Base-by-base conservation (phyloP, 2,113 vertebrate genomes). In the Ptyas mucosa region DNA sequence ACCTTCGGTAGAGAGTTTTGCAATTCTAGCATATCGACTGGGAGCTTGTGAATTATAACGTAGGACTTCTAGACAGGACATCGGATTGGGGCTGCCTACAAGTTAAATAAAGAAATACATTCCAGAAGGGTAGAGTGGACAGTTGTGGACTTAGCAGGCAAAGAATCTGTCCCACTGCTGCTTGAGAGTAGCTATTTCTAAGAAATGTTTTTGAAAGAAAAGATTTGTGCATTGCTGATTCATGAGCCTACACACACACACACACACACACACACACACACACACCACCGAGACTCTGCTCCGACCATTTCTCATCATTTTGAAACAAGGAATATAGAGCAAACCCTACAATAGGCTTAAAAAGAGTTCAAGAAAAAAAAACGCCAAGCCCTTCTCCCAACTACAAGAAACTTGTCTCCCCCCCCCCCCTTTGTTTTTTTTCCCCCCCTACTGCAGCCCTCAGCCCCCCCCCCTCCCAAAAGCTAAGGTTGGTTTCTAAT, bases 381-480 rank as follows among this genome's bases (percentile, higher is more conserved):
- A 18, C 7, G 39, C 34, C n/a, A 81, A 39, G n/a, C 34, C n/a
- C 34, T 18, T 20, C 69, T 15, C n/a, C 34, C 69, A 81, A 39
- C n/a, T 7, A 81, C 15, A 81, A 39, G 69, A 39, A 81, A 39
- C 18, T 39, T 81, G 18, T 20, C 69, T 81, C 34, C 18, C 2
- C 34, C 34, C 18, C 2, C 34, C 69, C 69, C 69, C 39, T 34
- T 75, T 0, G 69, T 81, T 39, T 39, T 34, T 20, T 39, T 81
- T 34, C 7, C 6, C 34, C 69, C 7, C 29, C 61, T 29, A n/a
- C 69, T 81, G 15, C 15, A 81, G 34, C 69, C 34, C 69, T 39
- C 69, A 39, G 0, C 11, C 58, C 61, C 61, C 1, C 3, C 3
- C 2, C 0, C 1, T 2, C 64, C 5, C 6, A 0, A 75, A 75